phyloP scores from a whole-genome alignment of 2,888 invertebrate species.

The Cataglyphis cursor region DNA sequence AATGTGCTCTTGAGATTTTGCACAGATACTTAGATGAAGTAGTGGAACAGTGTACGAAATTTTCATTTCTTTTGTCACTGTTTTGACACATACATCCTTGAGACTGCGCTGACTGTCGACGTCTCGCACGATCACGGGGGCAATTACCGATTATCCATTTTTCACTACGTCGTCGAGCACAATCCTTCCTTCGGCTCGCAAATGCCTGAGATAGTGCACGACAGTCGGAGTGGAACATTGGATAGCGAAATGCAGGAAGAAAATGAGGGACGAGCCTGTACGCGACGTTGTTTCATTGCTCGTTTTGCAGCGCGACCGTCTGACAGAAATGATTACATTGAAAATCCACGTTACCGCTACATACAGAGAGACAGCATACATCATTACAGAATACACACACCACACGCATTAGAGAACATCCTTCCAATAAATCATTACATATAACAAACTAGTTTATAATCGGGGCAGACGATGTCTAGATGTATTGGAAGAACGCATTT shows the following conservation, averaged over 20 bases:
- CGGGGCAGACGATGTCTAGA: background rate
- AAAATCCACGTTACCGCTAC: constrained; percentile 34
- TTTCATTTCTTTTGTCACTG: no score
- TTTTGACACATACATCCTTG: no score
- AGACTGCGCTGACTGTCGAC: constrained; percentile 25
- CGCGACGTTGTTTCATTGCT: constrained; percentile 29
- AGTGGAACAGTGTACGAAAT: no score
- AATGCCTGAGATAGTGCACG: constrained; percentile 38
- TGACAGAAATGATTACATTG: constrained; percentile 32
- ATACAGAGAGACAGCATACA: background rate
- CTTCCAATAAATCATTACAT: constrained; percentile 22
- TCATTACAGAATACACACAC: constrained; percentile 14
- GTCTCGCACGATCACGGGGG: constrained; percentile 70
- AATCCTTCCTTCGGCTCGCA: constrained; percentile 48
- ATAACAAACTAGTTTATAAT: constrained; percentile 22
- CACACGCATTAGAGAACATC: constrained; percentile 1
- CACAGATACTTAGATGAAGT: no score
- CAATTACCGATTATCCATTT: constrained; percentile 74
- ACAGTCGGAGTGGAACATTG: constrained; percentile 61
- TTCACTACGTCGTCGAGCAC: constrained; percentile 56
- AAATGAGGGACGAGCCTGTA: constrained; percentile 53
- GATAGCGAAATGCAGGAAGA: constrained; percentile 54
- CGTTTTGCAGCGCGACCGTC: constrained; percentile 39
- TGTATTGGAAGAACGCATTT: constrained; percentile 1
- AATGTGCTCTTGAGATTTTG: no score